Base-by-base conservation (phyloP, 2,888 invertebrate genomes). In the Eilema sororculum region DNA sequence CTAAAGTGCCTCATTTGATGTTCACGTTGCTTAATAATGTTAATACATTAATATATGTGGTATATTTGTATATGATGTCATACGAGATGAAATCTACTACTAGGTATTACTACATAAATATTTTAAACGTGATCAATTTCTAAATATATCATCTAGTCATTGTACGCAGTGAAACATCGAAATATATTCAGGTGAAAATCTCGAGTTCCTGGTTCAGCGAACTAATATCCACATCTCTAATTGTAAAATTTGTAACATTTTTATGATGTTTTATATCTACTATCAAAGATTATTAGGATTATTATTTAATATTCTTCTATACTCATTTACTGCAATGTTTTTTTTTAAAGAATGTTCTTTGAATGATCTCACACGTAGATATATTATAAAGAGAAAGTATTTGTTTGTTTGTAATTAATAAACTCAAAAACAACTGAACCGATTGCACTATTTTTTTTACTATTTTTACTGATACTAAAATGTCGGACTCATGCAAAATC, bases 21-120 rank as follows among this genome's bases (percentile, higher is more conserved):
- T 59, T 67, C 60, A 46, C n/a, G 30, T n/a, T 60, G 30, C 28
- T 67, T n/a, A 41, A 66, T 66, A 58, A 41, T 46, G 13, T 59
- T 59, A 59, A 59, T 66, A 57, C 2, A 13, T 56, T 20, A 25
- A 61, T 52, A 52, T 56, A 68, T 37, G 37, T 62, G 22, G 9
- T 56, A 62, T 10, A 78, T 73, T 73, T 74, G 76, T 71, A 63
- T 71, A 77, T 80, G 80, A 80, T 72, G 60, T 80, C 79, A 80
- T 69, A 71, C 65, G 30, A 69, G 30, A 67, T 63, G 63, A 61
- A 46, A 68, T 69, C 73, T 68, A 65, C 62, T 78, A 70, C 60
- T 69, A n/a, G n/a, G n/a, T n/a, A 74, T 81, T 72, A 75, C 62
- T 67, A 73, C 59, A 68, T 56, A 71, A 69, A 80, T 74, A 65